These are phyloP conservation scores for Lumbricus terrestris DNA, from an alignment of 2,888 invertebrate species.

Conservation along the genomic window DNA sequence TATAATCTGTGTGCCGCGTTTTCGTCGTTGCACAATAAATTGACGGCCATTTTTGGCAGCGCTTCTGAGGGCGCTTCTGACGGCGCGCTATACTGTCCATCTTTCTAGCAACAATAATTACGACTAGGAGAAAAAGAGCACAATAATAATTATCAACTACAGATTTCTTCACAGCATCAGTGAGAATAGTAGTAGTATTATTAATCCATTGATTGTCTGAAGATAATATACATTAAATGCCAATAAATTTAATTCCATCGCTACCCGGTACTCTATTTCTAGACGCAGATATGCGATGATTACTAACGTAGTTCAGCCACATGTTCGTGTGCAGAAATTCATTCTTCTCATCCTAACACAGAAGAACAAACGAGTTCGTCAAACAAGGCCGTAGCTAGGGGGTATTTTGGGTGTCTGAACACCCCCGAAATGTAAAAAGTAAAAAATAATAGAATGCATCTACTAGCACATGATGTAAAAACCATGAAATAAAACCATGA, in stretches of 20 bases:
- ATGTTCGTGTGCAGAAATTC: slow-evolving; percentile 43
- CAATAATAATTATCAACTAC: neutral
- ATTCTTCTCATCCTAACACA: slow-evolving; percentile 42
- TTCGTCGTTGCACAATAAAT: no score
- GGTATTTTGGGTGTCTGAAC: no score
- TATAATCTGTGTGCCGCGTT: no score
- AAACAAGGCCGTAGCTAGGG: no score
- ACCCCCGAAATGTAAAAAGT: no score
- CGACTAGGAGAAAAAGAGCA: neutral
- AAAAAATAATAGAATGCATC: no score
- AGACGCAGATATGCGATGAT: neutral
- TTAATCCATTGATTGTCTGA: neutral
- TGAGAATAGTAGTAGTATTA: no score
- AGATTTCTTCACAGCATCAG: neutral
- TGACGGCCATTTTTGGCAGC: no score
- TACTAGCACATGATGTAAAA: no score
- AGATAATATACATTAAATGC: neutral
- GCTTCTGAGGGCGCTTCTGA: no score
- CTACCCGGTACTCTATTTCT: neutral
- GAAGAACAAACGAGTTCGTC: neutral
- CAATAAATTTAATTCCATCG: neutral
- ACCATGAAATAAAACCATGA: no score
- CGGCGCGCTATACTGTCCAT: no score
- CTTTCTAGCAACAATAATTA: neutral
- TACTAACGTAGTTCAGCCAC: slow-evolving; percentile 44